phyloP scores from a whole-genome alignment of 1,140 invertebrate species.

The Brachionus plicatilis region DNA sequence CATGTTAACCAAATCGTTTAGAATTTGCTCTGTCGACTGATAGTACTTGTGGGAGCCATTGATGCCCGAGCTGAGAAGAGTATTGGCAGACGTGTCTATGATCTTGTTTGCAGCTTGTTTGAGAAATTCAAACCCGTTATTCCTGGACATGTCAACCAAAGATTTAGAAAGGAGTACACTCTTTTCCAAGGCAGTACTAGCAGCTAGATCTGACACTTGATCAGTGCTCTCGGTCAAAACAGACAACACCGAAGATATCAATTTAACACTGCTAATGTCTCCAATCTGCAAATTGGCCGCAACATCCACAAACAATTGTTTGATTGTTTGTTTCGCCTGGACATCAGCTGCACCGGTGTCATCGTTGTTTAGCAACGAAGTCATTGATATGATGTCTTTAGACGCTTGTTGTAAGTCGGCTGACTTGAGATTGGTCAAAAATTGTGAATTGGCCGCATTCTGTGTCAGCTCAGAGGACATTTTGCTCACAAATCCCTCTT shows the following conservation, averaged over 20 bases:
- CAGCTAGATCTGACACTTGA: neutral
- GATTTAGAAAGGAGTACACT: neutral
- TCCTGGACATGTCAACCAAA: neutral
- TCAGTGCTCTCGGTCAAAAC: neutral
- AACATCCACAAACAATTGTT: neutral
- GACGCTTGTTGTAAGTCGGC: neutral
- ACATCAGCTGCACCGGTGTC: neutral
- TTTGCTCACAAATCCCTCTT: neutral
- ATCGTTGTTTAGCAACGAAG: neutral
- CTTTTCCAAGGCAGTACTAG: neutral
- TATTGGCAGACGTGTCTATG: neutral
- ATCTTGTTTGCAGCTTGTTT: constrained; percentile 10
- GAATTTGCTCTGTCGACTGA: neutral
- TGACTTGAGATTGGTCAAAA: neutral
- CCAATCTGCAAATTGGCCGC: neutral
- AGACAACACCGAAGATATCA: constrained; percentile 2
- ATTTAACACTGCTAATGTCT: constrained; percentile 21
- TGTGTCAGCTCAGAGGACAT: neutral
- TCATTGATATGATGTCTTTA: neutral
- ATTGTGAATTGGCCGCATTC: neutral
- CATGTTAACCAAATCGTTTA: neutral
- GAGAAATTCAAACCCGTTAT: neutral
- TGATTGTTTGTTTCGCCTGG: neutral
- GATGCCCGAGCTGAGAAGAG: neutral
- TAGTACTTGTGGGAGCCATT: neutral